Percentiles rank a stretch among this genome's conserved stretches.
Conservation (phyloP, 2,113 vertebrate genomes). For the Sardina pilchardus region DNA sequence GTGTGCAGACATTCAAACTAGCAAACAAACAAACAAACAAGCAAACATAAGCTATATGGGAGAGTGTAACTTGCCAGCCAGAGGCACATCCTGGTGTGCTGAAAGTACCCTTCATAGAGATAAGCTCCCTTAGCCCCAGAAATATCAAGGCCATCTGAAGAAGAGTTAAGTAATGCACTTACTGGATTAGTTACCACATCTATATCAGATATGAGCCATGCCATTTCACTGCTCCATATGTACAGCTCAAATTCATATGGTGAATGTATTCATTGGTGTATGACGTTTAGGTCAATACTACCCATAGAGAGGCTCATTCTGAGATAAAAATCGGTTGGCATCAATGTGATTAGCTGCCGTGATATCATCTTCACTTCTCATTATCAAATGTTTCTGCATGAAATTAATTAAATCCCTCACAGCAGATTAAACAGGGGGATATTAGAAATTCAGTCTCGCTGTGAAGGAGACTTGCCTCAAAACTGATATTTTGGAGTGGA, state of each 20-base stretch:
- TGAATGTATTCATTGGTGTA: background rate
- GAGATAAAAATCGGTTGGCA: background rate
- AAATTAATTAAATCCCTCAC: background rate
- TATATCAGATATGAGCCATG: constrained; percentile 37
- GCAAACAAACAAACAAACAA: too few relatives aligned
- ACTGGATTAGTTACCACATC: constrained; percentile 48
- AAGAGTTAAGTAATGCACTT: constrained; percentile 45
- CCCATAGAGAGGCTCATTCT: background rate
- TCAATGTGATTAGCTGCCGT: background rate
- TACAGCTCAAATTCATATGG: background rate
- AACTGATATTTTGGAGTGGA: background rate
- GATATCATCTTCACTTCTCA: background rate
- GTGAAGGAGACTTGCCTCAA: background rate
- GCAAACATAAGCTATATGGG: too few relatives aligned
- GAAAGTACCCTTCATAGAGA: constrained; percentile 54
- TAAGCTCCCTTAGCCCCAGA: constrained; percentile 62
- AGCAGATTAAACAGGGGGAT: background rate
- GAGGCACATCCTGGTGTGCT: constrained; percentile 53
- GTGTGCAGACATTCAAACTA: background rate
- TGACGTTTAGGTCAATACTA: background rate
- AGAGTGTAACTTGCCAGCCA: background rate
- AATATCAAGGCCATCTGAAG: constrained; percentile 57
- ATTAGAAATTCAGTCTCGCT: background rate
- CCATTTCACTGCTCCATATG: background rate
- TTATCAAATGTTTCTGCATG: background rate